A percentile compares a stretch with the other conserved stretches of the same genome.
phyloP scores from a whole-genome alignment of 2,888 invertebrate species.

The Lathronympha strigana region DNA sequence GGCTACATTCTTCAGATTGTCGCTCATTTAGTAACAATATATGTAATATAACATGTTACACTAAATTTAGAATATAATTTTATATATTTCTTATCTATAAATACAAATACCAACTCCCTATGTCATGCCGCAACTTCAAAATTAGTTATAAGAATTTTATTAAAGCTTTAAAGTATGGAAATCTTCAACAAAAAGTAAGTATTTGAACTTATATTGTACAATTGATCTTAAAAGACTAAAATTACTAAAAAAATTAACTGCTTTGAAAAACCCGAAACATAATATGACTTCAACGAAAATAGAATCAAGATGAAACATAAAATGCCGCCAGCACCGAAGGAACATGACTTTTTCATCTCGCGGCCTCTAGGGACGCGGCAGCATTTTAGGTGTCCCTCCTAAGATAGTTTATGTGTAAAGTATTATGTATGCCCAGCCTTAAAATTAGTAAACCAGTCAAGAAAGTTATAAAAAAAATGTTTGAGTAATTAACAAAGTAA shows the following conservation, averaged over 20 bases:
- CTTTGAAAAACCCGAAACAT: neutral
- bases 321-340: neutral
- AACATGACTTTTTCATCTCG: slow-evolving; percentile 11
- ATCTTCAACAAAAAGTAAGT: neutral
- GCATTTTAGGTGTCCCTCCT: slow-evolving; percentile 18
- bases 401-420: slow-evolving; percentile 28
- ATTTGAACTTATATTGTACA: no score
- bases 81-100: slow-evolving; percentile 10
- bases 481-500: neutral
- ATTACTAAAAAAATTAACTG: neutral
- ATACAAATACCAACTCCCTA: slow-evolving; percentile 2
- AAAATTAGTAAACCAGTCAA: neutral
- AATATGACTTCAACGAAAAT: neutral
- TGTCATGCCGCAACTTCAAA: neutral
- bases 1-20: slow-evolving; percentile 47
- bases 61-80: slow-evolving; percentile 21
- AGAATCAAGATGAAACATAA: neutral
- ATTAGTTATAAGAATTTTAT: neutral
- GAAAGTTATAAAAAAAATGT: neutral
- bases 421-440: slow-evolving; percentile 18
- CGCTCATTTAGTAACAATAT: slow-evolving; percentile 54
- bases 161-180: neutral
- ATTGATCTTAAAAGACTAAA: neutral
- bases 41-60: slow-evolving; percentile 7
- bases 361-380: neutral